Evolutionary conservation across 2,888 invertebrate genomes (phyloP).

Genomic region (Paralinhomoeus sp.): DNA sequence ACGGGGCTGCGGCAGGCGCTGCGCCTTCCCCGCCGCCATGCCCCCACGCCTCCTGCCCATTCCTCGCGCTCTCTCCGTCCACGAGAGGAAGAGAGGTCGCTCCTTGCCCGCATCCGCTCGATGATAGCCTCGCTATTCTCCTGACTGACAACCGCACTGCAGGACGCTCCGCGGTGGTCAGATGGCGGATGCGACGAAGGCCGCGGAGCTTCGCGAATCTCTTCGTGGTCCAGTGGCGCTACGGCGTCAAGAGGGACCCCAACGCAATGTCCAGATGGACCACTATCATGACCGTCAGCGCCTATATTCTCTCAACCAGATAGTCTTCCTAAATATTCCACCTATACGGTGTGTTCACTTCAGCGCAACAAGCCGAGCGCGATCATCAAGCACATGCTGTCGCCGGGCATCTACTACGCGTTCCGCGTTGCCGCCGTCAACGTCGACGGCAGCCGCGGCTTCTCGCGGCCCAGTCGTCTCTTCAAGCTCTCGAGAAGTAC

Average conservation of each 20-base stretch:
- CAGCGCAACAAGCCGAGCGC: constrained; percentile 22
- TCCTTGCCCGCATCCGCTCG: too few relatives aligned
- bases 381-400: constrained; percentile 20
- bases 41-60: constrained; percentile 12
- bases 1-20: constrained; percentile 20
- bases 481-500: constrained; percentile 18
- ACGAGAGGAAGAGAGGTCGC: constrained; percentile 6
- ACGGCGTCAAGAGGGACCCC: constrained; percentile 15
- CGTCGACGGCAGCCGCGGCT: constrained; percentile 23
- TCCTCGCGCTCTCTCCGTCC: constrained; percentile 15
- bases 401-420: constrained; percentile 19
- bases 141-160: background rate
- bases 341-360: constrained; percentile 3
- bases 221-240: constrained; percentile 21
- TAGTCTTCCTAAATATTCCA: background rate
- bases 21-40: constrained; percentile 5
- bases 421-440: constrained; percentile 25
- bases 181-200: constrained; percentile 18
- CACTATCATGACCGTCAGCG: constrained; percentile 15
- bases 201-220: constrained; percentile 14
- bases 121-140: too few relatives aligned
- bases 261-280: constrained; percentile 20
- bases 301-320: background rate
- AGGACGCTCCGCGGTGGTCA: constrained; percentile 16
- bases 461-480: constrained; percentile 15